Evolutionary conservation across 2,888 invertebrate genomes (phyloP).

Genomic region (Plebejus melissa): DNA sequence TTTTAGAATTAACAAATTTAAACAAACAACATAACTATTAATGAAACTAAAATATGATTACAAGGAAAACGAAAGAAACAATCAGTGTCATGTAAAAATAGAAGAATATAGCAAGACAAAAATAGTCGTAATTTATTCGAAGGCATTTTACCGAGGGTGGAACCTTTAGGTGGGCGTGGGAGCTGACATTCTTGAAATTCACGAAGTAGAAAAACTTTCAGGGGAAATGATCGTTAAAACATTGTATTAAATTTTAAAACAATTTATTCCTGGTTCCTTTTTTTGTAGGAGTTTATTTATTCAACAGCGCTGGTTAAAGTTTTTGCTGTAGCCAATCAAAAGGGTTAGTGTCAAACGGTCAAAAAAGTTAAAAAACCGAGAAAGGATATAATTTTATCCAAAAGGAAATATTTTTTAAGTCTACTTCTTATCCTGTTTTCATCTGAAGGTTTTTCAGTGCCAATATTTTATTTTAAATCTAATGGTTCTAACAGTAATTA

Average conservation of each 20-base stretch:
- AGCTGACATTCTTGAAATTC: background rate
- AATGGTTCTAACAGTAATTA: too few relatives aligned
- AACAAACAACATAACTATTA: background rate
- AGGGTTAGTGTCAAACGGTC: background rate
- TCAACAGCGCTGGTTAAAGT: background rate
- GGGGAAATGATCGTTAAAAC: background rate
- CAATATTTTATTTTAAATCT: background rate
- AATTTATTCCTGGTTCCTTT: background rate
- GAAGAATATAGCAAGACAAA: background rate
- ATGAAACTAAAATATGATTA: background rate
- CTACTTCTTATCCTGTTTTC: background rate
- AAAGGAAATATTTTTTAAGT: background rate
- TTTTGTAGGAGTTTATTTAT: background rate
- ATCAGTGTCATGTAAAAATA: background rate
- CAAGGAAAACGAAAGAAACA: background rate
- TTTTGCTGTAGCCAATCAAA: background rate
- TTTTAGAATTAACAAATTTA: background rate
- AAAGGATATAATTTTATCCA: background rate
- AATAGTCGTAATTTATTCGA: background rate
- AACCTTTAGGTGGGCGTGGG: constrained; percentile 1
- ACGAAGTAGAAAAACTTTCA: background rate
- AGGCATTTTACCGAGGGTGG: constrained; percentile 3
- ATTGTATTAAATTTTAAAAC: background rate
- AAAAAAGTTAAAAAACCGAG: too few relatives aligned
- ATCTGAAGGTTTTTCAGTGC: background rate